A percentile compares a stretch with the other conserved stretches of the same genome.
Evolutionary conservation across 2,113 vertebrate species (phyloP).

Genomic region (Brachionichthys hirsutus): DNA sequence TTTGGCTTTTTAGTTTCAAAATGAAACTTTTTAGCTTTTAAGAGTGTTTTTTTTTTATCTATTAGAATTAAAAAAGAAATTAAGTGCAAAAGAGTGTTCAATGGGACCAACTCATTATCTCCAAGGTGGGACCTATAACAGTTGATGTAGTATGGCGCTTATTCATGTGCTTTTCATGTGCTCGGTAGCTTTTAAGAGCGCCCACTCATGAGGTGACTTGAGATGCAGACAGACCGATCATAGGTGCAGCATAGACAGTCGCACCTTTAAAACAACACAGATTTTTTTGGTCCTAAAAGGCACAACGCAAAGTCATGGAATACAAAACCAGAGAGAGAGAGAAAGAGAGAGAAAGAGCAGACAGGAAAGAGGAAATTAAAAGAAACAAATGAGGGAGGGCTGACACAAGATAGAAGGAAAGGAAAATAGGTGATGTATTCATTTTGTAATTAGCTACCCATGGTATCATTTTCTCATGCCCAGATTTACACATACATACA

Average conservation of each 20-base stretch:
- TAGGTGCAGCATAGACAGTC: too few species aligned
- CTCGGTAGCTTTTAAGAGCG: too few species aligned
- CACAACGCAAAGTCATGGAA: background rate
- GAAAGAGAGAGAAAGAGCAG: background rate
- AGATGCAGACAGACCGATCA: too few species aligned
- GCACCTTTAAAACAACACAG: too few species aligned
- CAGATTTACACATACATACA: too few species aligned
- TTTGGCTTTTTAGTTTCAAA: background rate
- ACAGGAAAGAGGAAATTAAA: conserved; percentile 26
- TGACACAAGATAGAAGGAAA: conserved; percentile 31
- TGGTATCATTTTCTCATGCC: conserved; percentile 46
- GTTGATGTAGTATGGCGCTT: too few species aligned
- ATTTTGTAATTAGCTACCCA: conserved; percentile 43
- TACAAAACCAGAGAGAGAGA: background rate
- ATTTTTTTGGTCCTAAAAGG: conserved; percentile 9
- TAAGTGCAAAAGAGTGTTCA: too few species aligned
- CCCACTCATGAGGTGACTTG: too few species aligned
- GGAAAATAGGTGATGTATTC: conserved; percentile 51
- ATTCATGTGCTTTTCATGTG: too few species aligned
- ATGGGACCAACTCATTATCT: too few species aligned
- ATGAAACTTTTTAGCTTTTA: background rate
- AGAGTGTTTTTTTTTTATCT: background rate
- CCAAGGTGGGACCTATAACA: too few species aligned
- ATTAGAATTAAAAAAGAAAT: too few species aligned
- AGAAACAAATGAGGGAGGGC: conserved; percentile 31